A percentile compares a stretch with the other conserved stretches of the same genome.
Evolutionary conservation across 2,888 invertebrate genomes (phyloP).

Genomic region (Amphiduros pacificus): DNA sequence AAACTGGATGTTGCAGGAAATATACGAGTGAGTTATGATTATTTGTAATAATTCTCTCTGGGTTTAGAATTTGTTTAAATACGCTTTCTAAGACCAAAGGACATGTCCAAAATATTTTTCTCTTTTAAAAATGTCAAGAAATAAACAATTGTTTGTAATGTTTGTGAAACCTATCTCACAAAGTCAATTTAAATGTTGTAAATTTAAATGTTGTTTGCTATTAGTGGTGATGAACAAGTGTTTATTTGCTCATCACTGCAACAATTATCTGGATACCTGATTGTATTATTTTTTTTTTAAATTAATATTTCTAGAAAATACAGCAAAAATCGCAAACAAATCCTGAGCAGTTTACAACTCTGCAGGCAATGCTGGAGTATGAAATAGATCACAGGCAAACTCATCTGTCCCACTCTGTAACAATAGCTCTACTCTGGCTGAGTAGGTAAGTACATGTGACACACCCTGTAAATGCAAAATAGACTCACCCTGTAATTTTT

Average conservation of each 20-base stretch:
- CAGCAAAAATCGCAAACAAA: slow-evolving; percentile 52
- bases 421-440: slow-evolving; percentile 57
- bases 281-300: neutral
- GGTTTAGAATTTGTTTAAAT: too few relatives aligned
- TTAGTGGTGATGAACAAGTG: neutral
- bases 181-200: neutral
- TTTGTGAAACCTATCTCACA: too few relatives aligned
- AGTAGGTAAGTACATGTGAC: slow-evolving; percentile 36
- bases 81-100: too few relatives aligned
- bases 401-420: slow-evolving; percentile 50
- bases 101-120: too few relatives aligned
- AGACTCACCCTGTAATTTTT: too few relatives aligned
- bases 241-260: neutral
- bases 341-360: slow-evolving; percentile 43
- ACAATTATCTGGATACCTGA: neutral
- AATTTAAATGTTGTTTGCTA: neutral
- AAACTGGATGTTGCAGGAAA: slow-evolving; percentile 59
- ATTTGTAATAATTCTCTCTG: too few relatives aligned
- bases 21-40: slow-evolving; percentile 55
- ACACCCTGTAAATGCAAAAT: too few relatives aligned
- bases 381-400: slow-evolving; percentile 50
- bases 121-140: too few relatives aligned
- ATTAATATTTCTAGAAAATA: slow-evolving; percentile 52
- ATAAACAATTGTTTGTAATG: too few relatives aligned
- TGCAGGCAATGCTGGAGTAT: slow-evolving; percentile 51